These are phyloP conservation scores for Hyles lineata DNA, from an alignment of 2,888 invertebrate species.

Conservation along the genomic window DNA sequence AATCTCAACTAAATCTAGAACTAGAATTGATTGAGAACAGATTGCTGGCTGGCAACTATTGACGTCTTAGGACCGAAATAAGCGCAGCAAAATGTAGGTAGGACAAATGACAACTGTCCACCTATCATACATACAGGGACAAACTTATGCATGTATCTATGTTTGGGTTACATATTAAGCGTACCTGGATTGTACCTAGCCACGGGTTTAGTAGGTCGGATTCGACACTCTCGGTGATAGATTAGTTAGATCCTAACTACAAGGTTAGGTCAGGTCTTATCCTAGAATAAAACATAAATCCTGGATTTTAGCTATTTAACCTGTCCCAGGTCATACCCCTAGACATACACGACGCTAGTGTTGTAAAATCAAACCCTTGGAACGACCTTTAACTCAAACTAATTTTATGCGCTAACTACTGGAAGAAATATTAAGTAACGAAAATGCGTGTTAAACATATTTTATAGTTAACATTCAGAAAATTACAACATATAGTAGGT, in stretches of 20 bases:
- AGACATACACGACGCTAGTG: not conserved
- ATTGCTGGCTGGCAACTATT: too few relatives aligned
- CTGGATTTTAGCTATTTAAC: not conserved
- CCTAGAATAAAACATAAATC: not conserved
- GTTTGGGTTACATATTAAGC: not conserved
- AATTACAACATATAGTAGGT: too few relatives aligned
- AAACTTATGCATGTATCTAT: not conserved
- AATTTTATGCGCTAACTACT: not conserved
- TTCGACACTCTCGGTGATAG: slow-evolving; percentile 1
- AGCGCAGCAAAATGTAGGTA: too few relatives aligned
- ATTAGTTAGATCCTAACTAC: slow-evolving; percentile 2
- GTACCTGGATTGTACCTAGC: not conserved
- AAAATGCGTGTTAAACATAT: too few relatives aligned
- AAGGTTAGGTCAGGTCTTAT: not conserved
- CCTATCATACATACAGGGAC: too few relatives aligned
- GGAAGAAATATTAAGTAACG: not conserved
- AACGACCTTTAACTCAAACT: not conserved
- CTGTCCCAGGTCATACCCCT: not conserved
- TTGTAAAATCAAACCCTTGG: not conserved
- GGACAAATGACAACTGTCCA: too few relatives aligned
- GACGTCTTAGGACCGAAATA: too few relatives aligned
- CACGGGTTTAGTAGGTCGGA: not conserved
- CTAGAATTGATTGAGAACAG: too few relatives aligned
- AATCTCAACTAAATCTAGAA: too few relatives aligned
- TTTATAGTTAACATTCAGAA: too few relatives aligned